Evolutionary conservation across 2,888 invertebrate species (phyloP), one percentile per base, ranked within the genome.

Genomic region (Aphidius colemani): DNA sequence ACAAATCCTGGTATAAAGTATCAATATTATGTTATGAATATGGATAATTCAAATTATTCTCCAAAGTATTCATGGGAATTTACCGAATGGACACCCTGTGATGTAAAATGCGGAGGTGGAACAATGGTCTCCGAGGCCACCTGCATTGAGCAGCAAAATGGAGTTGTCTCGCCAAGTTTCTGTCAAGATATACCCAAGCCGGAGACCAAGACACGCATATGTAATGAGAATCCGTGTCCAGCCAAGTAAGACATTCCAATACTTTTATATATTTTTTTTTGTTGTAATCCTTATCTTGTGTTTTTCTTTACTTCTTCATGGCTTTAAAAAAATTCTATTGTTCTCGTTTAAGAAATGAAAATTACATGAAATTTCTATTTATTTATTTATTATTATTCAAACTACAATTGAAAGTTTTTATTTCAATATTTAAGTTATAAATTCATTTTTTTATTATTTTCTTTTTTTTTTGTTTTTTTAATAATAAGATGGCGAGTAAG

Each of bases 51-150:
- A 11, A 82, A 79, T 30, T 82, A 86, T 67, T 78, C 76, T 30
- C 86, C 87, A 0, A 86, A 86, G 69, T 90, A 89, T 83, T 79
- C 85, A 51, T 95, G 95, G 93, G 87, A 90, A 56, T 85, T 91
- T 72, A 86, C 90, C 13, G 90, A 91, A 69, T 95, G 94, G 94
- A 88, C 90, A 6, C 85, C 89, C 11, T 95, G 95, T 81, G 87
- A 85, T 49, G 87, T 85, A 1, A 87, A 88, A 11, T 95, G 95
- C 82, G 94, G 93, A 7, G 88, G 89, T 66, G 95, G 95, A 51
- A 85, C 86, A 66, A 88, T 87, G 84, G 63, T 74, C 6, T 73
- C 87, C 0, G 82, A 85, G 65, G 83, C 86, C 13, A 79, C 83
- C 3, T 90, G 90, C 76, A 79, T 87, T 11, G 89, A 89, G 73